Conservation (phyloP, 92 coral and sea anemone species). For the Anthopleura xanthogrammica region DNA sequence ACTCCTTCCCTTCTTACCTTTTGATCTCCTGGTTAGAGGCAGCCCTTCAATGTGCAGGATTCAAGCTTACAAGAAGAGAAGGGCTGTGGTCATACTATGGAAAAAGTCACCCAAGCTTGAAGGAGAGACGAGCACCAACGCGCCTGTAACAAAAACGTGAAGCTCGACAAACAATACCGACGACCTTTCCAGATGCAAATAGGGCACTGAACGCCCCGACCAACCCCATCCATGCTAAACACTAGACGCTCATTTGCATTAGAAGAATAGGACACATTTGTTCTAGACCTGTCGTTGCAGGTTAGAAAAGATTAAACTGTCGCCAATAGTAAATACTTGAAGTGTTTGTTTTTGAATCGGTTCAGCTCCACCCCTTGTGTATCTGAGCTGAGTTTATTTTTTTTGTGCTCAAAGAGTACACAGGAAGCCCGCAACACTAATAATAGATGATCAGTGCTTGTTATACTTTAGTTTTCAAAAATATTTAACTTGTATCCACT, state of each 20-base stretch:
- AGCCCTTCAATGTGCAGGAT: not conserved
- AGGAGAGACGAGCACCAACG: constrained; percentile 1
- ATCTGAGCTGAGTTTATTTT: not conserved
- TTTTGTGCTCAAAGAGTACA: not conserved
- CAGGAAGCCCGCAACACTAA: not conserved
- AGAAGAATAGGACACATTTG: not conserved
- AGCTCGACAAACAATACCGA: constrained; percentile 23
- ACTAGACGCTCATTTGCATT: constrained; percentile 41
- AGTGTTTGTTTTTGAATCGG: constrained; percentile 25
- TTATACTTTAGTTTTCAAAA: no score
- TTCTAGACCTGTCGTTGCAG: constrained; percentile 6
- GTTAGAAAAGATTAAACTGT: constrained; percentile 6
- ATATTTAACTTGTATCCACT: not conserved
- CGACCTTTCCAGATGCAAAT: constrained; percentile 11
- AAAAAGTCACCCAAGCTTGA: constrained; percentile 41
- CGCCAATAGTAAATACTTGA: not conserved
- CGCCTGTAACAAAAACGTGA: constrained; percentile 11
- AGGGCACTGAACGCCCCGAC: not conserved
- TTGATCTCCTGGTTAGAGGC: not conserved
- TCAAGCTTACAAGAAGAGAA: constrained; percentile 13
- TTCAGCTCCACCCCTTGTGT: not conserved
- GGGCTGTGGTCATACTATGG: constrained; percentile 40
- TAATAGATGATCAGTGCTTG: no score
- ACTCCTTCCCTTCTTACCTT: not conserved
- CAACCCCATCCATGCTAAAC: constrained; percentile 21